phyloP scores from a whole-genome alignment of 2,888 invertebrate species.

The Morpho achilles region DNA sequence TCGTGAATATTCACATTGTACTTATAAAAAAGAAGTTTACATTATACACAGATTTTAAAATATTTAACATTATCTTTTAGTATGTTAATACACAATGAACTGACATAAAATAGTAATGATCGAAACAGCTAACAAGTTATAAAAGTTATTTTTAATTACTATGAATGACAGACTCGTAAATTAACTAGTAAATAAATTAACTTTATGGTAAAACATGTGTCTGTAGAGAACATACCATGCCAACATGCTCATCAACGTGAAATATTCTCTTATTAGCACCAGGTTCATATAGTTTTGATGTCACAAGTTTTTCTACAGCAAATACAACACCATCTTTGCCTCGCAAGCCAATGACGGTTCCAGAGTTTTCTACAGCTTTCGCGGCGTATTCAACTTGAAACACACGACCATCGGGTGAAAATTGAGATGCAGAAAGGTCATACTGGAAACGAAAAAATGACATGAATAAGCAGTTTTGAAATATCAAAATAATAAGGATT shows the following conservation, averaged over 20 bases:
- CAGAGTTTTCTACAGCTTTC: conserved; percentile 99
- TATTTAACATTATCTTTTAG: no score
- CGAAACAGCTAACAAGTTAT: no score
- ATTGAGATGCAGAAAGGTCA: conserved; percentile 99
- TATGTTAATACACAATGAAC: no score
- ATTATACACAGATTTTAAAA: no score
- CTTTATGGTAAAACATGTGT: background rate
- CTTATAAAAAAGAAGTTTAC: no score
- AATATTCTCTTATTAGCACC: conserved; percentile 95
- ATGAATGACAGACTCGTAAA: no score
- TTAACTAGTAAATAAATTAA: no score
- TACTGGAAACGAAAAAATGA: conserved; percentile 82
- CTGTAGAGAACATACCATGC: conserved; percentile 83
- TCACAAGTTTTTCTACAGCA: conserved; percentile 97
- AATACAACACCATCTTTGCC: conserved; percentile 98
- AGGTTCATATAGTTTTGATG: conserved; percentile 94
- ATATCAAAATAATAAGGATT: no score
- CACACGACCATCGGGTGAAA: conserved; percentile 99
- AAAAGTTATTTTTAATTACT: no score
- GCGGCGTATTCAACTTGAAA: conserved; percentile 99
- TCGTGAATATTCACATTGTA: no score
- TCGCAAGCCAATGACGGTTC: conserved; percentile 95
- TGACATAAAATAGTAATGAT: no score
- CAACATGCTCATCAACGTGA: conserved; percentile 95
- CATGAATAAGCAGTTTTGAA: conserved; percentile 31